These are phyloP conservation scores for Venustoraphidia nigricollis DNA, from an alignment of 2,888 invertebrate genomes.

Conservation along the genomic window DNA sequence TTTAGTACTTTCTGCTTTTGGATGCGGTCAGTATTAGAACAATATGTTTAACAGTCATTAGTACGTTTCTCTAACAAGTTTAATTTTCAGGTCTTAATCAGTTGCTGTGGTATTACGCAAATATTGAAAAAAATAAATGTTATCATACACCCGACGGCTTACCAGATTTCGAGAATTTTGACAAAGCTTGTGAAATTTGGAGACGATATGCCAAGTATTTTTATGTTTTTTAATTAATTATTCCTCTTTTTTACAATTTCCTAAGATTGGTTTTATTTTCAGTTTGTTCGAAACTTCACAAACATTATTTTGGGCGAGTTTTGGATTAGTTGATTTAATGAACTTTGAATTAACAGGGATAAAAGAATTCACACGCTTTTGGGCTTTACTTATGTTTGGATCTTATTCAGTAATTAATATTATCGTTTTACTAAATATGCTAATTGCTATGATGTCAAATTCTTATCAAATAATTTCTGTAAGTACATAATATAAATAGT, in stretches of 20 bases:
- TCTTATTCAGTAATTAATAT: conserved; percentile 95
- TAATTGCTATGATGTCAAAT: conserved; percentile 99
- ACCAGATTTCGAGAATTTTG: conserved; percentile 74
- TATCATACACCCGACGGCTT: conserved; percentile 56
- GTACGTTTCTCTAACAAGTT: neutral
- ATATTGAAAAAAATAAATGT: conserved; percentile 73
- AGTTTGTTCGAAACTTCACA: conserved; percentile 96
- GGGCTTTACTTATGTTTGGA: conserved; percentile 94
- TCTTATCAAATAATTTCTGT: conserved; percentile 96
- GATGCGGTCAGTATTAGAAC: conserved; percentile 56
- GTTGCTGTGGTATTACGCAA: conserved; percentile 83
- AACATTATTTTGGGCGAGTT: conserved; percentile 95
- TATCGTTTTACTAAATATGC: conserved; percentile 90
- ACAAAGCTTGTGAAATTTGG: conserved; percentile 74
- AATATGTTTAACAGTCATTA: neutral
- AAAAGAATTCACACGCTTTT: conserved; percentile 90
- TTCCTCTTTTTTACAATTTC: conserved; percentile 6
- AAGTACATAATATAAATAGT: conserved; percentile 25
- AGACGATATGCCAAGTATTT: conserved; percentile 74
- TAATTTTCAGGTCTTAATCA: conserved; percentile 60
- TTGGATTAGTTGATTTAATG: conserved; percentile 86
- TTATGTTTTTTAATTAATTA: neutral
- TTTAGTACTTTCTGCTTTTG: conserved; percentile 85
- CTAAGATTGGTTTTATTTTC: conserved; percentile 19
- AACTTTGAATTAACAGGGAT: conserved; percentile 90